A percentile compares a stretch with the other conserved stretches of the same genome.
Evolutionary conservation across 1,140 invertebrate species (phyloP).

Genomic region (Colletes latitarsis): DNA sequence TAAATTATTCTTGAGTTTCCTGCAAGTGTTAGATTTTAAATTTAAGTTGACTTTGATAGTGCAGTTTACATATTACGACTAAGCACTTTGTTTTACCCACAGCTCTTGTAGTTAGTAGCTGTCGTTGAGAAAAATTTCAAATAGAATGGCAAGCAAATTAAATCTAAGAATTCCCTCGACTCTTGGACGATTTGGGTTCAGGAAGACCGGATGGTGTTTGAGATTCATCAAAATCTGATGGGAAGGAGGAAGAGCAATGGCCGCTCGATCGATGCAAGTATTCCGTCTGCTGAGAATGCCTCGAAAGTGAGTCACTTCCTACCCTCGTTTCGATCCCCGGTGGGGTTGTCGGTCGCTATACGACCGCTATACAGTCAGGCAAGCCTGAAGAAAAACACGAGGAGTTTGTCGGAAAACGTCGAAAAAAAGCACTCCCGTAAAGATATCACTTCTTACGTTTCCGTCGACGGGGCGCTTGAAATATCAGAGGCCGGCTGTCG

Average conservation of each 20-base stretch:
- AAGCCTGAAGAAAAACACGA: constrained; percentile 57
- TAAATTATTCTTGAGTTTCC: no score
- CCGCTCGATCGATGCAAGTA: constrained; percentile 36
- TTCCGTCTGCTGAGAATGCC: constrained; percentile 53
- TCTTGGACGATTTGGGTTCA: not conserved
- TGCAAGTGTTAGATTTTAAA: no score
- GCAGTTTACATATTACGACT: no score
- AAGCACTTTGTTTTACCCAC: no score
- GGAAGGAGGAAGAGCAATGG: constrained; percentile 18
- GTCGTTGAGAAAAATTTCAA: no score
- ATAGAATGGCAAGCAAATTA: no score
- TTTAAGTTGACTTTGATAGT: no score
- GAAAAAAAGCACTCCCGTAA: constrained; percentile 51
- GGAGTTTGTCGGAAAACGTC: constrained; percentile 35
- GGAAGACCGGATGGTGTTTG: constrained; percentile 10
- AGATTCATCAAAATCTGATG: constrained; percentile 49
- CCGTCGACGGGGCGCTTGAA: constrained; percentile 49
- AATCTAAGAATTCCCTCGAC: no score
- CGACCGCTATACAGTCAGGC: constrained; percentile 23
- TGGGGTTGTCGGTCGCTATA: constrained; percentile 40
- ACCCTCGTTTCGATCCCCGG: constrained; percentile 56
- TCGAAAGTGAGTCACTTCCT: constrained; percentile 60
- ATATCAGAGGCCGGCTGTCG: constrained; percentile 41
- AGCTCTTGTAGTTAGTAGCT: no score
- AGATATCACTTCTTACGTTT: constrained; percentile 62